phyloP scores from a whole-genome alignment of 2,888 invertebrate genomes.

The Theristus sp. region DNA sequence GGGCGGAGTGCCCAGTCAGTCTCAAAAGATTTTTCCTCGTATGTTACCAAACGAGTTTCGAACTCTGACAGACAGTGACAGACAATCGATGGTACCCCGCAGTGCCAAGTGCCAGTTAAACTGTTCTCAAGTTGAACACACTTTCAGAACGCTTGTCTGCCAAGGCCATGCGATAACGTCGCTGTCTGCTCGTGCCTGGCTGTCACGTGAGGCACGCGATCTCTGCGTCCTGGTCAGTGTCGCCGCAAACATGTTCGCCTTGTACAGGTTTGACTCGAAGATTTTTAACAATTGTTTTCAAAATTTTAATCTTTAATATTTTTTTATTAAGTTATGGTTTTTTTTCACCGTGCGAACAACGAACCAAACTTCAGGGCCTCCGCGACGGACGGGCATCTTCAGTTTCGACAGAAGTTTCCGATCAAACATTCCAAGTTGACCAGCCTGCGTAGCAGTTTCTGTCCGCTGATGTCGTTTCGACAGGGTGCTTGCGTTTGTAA shows the following conservation, averaged over 20 bases:
- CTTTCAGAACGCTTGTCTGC: constrained; percentile 33
- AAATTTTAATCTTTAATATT: no score
- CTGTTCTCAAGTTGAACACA: no score
- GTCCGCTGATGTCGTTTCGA: constrained; percentile 59
- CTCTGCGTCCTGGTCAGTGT: constrained; percentile 59
- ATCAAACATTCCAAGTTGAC: constrained; percentile 43
- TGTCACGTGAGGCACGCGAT: constrained; percentile 51
- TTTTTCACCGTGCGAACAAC: not conserved
- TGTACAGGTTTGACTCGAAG: constrained; percentile 39
- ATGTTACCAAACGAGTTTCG: no score
- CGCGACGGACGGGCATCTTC: constrained; percentile 47
- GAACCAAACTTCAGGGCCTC: constrained; percentile 42
- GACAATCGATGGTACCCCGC: no score
- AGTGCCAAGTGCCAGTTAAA: no score
- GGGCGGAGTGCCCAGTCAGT: no score
- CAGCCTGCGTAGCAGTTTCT: constrained; percentile 51
- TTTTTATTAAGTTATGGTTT: not conserved
- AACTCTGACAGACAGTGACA: no score
- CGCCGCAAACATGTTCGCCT: constrained; percentile 51
- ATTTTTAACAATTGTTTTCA: not conserved
- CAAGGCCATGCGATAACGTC: constrained; percentile 50
- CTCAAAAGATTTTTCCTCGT: no score
- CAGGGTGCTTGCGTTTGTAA: constrained; percentile 56
- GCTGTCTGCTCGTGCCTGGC: constrained; percentile 60
- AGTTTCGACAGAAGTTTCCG: constrained; percentile 47